Base-by-base conservation (phyloP, 2,113 vertebrate genomes). In the Hemibagrus wyckioides region DNA sequence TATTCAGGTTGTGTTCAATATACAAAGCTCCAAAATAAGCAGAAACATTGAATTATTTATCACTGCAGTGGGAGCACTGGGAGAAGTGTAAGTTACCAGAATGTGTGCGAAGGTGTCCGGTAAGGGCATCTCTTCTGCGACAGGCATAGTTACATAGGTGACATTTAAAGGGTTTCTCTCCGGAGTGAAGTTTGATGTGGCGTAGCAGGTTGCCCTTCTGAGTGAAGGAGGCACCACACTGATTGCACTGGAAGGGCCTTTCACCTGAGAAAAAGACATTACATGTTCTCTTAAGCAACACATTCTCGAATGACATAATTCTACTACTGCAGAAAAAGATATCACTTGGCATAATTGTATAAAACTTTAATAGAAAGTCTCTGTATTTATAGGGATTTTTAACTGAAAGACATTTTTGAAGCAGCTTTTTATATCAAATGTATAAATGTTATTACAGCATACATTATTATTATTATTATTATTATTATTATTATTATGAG, bases 91-190 rank as follows among this genome's bases (percentile, higher is more conserved):
- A 93, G 96, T 96, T 95, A 99, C 98, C 98, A 0, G 98, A 99
- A 92, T 99, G 98, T 19, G 98, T 99, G 92, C 98, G 96, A 91
- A 99, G 93, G 92, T 99, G 98, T 80, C 98, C 98, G 0, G 97
- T 97, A 86, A 99, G 98, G 73, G 98, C 98, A 28, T 99, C 98
- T 93, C 98, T 96, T 89, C 98, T 96, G 80, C 98, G 97, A 73
- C 98, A 99, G 82, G 98, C 98, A 0, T 99, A 99, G 96, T 97
- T 99, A 93, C 98, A 99, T 88, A 99, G 96, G 92, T 99, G 98
- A 93, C 98, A 99, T 92, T 99, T 99, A 94, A 99, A 99, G 88
- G 98, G 98, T 92, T 99, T 99, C 92, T 99, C 98, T 52, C 98
- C 98, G 0, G 98, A 99, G 89, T 99, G 98, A 83, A 99, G 94